phyloP scores from a whole-genome alignment of 1,140 invertebrate species.

The Scaptomyza pallida region DNA sequence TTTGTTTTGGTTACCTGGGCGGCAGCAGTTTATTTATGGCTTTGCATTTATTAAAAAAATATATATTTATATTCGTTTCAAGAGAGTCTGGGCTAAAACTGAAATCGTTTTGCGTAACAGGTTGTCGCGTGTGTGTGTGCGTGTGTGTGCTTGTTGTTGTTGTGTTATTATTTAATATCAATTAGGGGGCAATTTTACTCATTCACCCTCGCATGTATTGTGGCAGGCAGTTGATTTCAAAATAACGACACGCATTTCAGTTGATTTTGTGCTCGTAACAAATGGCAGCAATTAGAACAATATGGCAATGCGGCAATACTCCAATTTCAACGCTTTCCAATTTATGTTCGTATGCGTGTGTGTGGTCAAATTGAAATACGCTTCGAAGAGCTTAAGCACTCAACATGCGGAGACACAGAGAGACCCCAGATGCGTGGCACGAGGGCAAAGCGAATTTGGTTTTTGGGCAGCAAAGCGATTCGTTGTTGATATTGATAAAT shows the following conservation, averaged over 20 bases:
- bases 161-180: constrained; percentile 76
- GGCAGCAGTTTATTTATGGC: constrained; percentile 77
- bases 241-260: constrained; percentile 78
- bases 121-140: constrained; percentile 43
- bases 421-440: constrained; percentile 50
- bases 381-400: constrained; percentile 23
- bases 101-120: constrained; percentile 60
- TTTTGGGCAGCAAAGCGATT: constrained; percentile 10
- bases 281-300: constrained; percentile 80
- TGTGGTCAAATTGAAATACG: constrained; percentile 31
- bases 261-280: constrained; percentile 54
- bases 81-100: constrained; percentile 24
- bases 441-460: constrained; percentile 46
- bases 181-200: constrained; percentile 43
- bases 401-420: background rate
- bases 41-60: constrained; percentile 78
- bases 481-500: constrained; percentile 71
- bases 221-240: constrained; percentile 74
- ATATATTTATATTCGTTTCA: background rate
- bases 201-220: constrained; percentile 20
- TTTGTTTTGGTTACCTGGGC: constrained; percentile 57
- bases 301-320: constrained; percentile 68
- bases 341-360: constrained; percentile 27
- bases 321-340: constrained; percentile 68
- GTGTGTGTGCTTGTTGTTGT: constrained; percentile 20